Evolutionary conservation across 2,113 vertebrate species (phyloP).

Genomic region (Peromyscus maniculatus): DNA sequence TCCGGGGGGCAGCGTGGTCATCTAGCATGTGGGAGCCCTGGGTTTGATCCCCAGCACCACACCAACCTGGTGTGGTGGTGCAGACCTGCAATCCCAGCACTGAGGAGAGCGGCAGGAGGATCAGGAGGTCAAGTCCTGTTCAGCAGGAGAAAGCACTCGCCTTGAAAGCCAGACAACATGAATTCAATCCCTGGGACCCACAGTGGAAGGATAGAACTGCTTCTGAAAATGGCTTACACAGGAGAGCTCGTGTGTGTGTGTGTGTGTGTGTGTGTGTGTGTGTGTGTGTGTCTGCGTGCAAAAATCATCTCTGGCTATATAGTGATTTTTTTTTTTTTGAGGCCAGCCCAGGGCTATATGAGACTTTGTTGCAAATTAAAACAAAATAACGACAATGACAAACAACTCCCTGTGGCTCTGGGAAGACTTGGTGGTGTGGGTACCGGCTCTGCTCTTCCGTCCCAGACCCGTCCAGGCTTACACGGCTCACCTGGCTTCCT

Average conservation of each 20-base stretch:
- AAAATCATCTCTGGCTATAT: neutral
- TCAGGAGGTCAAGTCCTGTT: too few relatives aligned
- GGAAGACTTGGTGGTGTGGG: accelerated
- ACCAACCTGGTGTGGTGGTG: too few relatives aligned
- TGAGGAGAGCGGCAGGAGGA: too few relatives aligned
- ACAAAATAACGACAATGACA: neutral
- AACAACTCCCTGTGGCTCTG: neutral
- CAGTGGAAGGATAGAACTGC: neutral
- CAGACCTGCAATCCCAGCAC: too few relatives aligned
- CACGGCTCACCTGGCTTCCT: conserved; percentile 60
- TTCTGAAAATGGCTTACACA: neutral
- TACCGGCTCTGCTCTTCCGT: accelerated
- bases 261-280: too few relatives aligned
- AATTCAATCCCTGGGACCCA: neutral
- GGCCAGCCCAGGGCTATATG: neutral
- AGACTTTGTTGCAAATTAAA: neutral
- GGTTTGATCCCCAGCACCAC: neutral
- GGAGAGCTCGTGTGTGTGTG: neutral
- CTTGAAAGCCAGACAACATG: neutral
- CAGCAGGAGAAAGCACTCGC: too few relatives aligned
- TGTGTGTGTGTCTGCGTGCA: accelerated
- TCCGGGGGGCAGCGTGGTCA: neutral
- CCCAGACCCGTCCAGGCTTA: neutral
- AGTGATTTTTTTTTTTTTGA: neutral
- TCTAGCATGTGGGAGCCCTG: neutral